These are phyloP conservation scores for Cosmorhoe ocellata DNA, from an alignment of 2,888 invertebrate genomes.

Conservation along the genomic window DNA sequence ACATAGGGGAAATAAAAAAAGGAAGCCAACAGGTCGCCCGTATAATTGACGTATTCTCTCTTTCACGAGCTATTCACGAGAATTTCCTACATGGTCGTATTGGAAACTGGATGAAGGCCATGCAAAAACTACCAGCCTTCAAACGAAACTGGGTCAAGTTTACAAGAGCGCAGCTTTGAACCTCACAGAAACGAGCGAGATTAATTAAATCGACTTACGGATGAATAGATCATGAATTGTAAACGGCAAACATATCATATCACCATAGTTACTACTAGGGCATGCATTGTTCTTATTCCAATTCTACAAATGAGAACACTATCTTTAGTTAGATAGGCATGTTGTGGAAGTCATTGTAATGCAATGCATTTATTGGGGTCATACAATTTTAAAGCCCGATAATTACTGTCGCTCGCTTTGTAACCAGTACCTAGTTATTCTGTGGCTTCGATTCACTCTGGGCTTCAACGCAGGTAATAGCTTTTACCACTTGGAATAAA, in stretches of 20 bases:
- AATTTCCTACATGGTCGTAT: constrained; percentile 45
- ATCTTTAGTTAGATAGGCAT: too few relatives aligned
- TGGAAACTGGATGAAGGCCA: constrained; percentile 52
- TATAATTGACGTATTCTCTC: constrained; percentile 45
- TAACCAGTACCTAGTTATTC: constrained; percentile 45
- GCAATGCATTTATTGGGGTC: too few relatives aligned
- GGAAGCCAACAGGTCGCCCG: constrained; percentile 31
- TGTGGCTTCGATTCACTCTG: constrained; percentile 37
- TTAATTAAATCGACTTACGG: constrained; percentile 27
- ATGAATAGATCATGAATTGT: constrained; percentile 19
- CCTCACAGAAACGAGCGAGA: constrained; percentile 25
- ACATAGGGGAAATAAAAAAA: constrained; percentile 29
- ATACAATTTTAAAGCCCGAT: too few relatives aligned
- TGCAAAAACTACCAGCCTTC: constrained; percentile 42
- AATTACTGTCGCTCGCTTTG: too few relatives aligned
- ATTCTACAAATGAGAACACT: too few relatives aligned
- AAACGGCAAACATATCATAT: constrained; percentile 6
- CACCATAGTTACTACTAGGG: too few relatives aligned
- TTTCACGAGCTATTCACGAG: constrained; percentile 32
- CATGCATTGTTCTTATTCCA: constrained; percentile 1
- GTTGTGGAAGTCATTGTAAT: too few relatives aligned
- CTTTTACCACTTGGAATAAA: constrained; percentile 49
- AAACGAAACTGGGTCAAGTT: constrained; percentile 52
- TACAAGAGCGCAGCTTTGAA: constrained; percentile 38
- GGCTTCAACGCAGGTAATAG: constrained; percentile 47